These are phyloP conservation scores for Lepidotrigona ventralis DNA, from an alignment of 1,140 invertebrate species.

Conservation along the genomic window DNA sequence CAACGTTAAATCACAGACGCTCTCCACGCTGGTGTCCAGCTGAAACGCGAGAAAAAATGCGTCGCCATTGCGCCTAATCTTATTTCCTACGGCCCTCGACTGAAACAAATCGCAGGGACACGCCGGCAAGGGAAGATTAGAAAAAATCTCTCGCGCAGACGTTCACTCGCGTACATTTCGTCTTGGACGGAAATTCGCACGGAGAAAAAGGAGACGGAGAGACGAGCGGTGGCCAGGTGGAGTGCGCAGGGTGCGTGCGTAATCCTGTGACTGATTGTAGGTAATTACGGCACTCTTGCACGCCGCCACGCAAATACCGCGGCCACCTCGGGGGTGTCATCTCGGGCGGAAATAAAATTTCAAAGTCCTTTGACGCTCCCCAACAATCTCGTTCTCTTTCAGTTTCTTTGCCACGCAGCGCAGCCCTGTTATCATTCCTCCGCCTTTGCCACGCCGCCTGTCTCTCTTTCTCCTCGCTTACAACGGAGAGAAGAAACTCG, in stretches of 20 bases:
- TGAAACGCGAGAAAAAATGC: slow-evolving; percentile 35
- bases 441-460: neutral
- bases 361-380: slow-evolving; percentile 55
- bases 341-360: slow-evolving; percentile 63
- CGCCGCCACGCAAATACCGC: slow-evolving; percentile 55
- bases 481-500: too few species aligned
- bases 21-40: neutral
- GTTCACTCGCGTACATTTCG: neutral
- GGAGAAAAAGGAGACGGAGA: slow-evolving; percentile 37
- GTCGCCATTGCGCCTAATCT: slow-evolving; percentile 29
- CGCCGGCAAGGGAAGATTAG: slow-evolving; percentile 17
- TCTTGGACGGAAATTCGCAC: neutral
- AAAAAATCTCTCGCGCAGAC: slow-evolving; percentile 20
- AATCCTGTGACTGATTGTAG: slow-evolving; percentile 64
- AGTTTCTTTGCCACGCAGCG: slow-evolving; percentile 10
- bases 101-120: slow-evolving; percentile 5
- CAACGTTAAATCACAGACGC: slow-evolving; percentile 25
- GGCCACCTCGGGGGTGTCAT: slow-evolving; percentile 49
- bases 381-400: slow-evolving; percentile 44
- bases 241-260: slow-evolving; percentile 44
- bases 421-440: slow-evolving; percentile 35
- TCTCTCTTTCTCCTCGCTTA: neutral
- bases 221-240: slow-evolving; percentile 29
- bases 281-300: slow-evolving; percentile 61
- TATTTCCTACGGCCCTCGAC: slow-evolving; percentile 15